Base-by-base conservation (phyloP, 2,797 vertebrate species). In the Peromyscus aztecus region DNA sequence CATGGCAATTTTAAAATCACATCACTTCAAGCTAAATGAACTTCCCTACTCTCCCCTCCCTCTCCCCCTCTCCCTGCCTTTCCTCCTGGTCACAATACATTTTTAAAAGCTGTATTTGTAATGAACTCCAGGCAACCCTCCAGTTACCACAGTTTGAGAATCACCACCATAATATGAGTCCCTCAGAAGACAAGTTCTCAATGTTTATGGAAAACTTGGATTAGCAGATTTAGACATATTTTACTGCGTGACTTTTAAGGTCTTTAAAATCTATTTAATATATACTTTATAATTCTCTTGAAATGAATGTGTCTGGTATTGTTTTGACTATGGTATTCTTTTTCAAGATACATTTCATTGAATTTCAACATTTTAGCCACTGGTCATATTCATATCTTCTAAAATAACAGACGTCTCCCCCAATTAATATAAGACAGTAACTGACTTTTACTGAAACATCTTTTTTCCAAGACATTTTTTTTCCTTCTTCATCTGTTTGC, bases 331-430 rank as follows among this genome's bases (percentile, higher is more conserved):
- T 34, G 4, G 12, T 65, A 81, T 23, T 65, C 40, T 57, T 95
- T 96, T 81, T n/a, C 29, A 88, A 91, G 67, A 65, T 23, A 82
- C 11, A 85, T 46, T 95, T 91, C 55, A 94, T 37, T 65, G 37
- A 96, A 67, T 89, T 80, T 81, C 34, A 94, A 90, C 71, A 90
- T 84, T n/a, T 46, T 84, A 95, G 91, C 10, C n/a, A 46, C 12
- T 86, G 34, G 37, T 85, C 34, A 90, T 93, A 93, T 76, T 73
- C 93, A 88, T 83, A 43, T 16, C 52, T 34, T 90, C 80, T 90
- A 16, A 85, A 97, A 84, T 71, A 73, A 57, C 55, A 81, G 0
- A 93, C 37, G 40, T 97, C 29, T 91, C 75, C 69, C 49, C 19
- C 37, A 91, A 94, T n/a, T 87, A 77, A 90, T 76, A 37, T 21